These are phyloP conservation scores for Scolopax rusticola DNA, from an alignment of 2,797 vertebrate genomes.

Conservation along the genomic window DNA sequence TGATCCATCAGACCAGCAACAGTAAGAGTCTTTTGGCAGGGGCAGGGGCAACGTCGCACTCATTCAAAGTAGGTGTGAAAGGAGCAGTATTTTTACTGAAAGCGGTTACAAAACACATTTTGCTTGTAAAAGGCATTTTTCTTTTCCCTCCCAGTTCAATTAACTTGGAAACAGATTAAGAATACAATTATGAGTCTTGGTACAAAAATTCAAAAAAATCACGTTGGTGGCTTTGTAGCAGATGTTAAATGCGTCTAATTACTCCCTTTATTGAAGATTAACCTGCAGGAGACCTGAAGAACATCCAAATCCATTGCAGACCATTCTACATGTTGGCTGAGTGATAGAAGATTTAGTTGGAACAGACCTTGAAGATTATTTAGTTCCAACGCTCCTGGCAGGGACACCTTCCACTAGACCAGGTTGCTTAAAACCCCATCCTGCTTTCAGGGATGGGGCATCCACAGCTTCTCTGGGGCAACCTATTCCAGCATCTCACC, in stretches of 20 bases:
- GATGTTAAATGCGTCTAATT: slow-evolving; percentile 43
- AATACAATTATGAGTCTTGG: not conserved
- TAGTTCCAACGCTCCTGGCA: not conserved
- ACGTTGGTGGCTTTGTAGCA: slow-evolving; percentile 40
- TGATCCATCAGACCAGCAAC: not conserved
- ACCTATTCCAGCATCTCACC: not conserved
- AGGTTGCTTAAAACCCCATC: not conserved
- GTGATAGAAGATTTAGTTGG: not conserved
- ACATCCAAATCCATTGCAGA: slow-evolving; percentile 9
- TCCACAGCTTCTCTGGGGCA: not conserved
- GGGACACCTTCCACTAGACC: not conserved
- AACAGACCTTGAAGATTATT: not conserved
- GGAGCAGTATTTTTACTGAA: not conserved
- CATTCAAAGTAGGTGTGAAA: not conserved
- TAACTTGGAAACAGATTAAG: slow-evolving; percentile 1
- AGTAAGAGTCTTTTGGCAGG: not conserved
- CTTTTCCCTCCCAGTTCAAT: slow-evolving; percentile 31
- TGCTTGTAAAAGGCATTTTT: slow-evolving; percentile 3
- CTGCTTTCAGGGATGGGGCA: not conserved
- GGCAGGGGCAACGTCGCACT: not conserved
- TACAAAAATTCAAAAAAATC: slow-evolving; percentile 34
- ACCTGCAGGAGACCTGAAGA: slow-evolving; percentile 41
- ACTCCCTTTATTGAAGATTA: slow-evolving; percentile 30
- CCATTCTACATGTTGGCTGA: not conserved
- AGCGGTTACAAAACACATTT: not conserved